Conservation (phyloP, 2,888 invertebrate genomes). For the Oasisia sp. region DNA sequence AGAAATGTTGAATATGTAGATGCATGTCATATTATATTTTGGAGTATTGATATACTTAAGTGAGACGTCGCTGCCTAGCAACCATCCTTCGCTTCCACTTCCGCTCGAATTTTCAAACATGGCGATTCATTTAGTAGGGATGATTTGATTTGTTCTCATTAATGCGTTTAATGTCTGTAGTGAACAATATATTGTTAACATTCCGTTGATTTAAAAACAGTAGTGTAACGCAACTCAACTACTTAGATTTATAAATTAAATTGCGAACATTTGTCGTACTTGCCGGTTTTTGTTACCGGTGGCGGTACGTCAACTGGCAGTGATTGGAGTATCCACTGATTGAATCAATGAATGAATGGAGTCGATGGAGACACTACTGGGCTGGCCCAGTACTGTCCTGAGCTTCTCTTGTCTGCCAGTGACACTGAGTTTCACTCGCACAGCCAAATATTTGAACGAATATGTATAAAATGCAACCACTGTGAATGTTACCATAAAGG, state of each 20-base stretch:
- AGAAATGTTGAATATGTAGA: not conserved
- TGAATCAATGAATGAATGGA: too few species aligned
- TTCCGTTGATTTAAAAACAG: not conserved
- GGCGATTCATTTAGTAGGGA: not conserved
- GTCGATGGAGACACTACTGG: too few species aligned
- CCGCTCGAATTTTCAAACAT: constrained; percentile 7
- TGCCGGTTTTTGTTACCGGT: not conserved
- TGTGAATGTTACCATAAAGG: too few species aligned
- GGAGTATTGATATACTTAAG: not conserved
- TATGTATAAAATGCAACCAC: too few species aligned
- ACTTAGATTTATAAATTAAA: not conserved
- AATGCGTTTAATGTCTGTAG: not conserved
- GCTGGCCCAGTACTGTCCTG: too few species aligned
- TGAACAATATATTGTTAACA: not conserved
- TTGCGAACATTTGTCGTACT: not conserved
- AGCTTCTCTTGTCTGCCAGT: too few species aligned
- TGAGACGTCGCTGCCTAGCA: not conserved
- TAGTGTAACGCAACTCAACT: not conserved
- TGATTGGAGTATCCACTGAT: too few species aligned
- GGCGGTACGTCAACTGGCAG: too few species aligned
- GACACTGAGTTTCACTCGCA: too few species aligned
- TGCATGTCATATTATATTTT: not conserved
- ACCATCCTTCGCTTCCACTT: constrained; percentile 3
- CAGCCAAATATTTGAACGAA: too few species aligned
- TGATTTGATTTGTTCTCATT: not conserved